Evolutionary conservation across 2,113 vertebrate species (phyloP), one percentile per base, ranked within the genome.

Genomic region (Plecotus auritus): DNA sequence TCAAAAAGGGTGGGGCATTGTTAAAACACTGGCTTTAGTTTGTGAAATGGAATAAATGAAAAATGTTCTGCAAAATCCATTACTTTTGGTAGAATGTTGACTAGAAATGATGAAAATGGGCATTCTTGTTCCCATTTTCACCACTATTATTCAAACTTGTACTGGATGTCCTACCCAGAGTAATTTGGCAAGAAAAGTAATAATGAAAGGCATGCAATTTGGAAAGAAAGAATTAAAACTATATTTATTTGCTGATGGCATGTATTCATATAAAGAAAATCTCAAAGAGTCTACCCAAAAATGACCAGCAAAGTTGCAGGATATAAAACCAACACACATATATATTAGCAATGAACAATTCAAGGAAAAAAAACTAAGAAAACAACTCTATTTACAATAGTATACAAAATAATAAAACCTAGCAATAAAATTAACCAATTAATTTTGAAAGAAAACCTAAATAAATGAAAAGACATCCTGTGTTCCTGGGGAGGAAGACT

Each of bases 221-320:
- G 47, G 42, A 91, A 91, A 86, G 11, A 14, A 83, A 77, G 40
- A 61, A 83, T 45, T 80, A 93, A 94, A 89, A 88, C 28, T 64
- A 26, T 69, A 88, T 88, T 85, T 90, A 59, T 73, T 87, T 92
- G 45, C 51, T 90, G 47, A 51, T 85, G 37, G 28, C 49, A 51
- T 90, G 51, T 47, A 94, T 95, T 73, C 85, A 47, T 72, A 77
- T 5, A 72, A 16, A 95, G 66, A 84, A 72, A 88, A 94, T 77
- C 11, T 40, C 30, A 30, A 91, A 85, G 7, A 82, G 76, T 40
- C 12, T n/a, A 69, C 23, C 13, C 32, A 59, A 94, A 56, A 47
- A 32, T 22, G 49, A 32, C 5, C 17, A 76, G 35, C 47, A 89
- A 92, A 82, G 9, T 92, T 90, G 9, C 56, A 67, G 26, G 2